Evolutionary conservation across 2,113 vertebrate genomes (phyloP), one percentile per base, ranked within the genome.

Genomic region (Mungos mungo): DNA sequence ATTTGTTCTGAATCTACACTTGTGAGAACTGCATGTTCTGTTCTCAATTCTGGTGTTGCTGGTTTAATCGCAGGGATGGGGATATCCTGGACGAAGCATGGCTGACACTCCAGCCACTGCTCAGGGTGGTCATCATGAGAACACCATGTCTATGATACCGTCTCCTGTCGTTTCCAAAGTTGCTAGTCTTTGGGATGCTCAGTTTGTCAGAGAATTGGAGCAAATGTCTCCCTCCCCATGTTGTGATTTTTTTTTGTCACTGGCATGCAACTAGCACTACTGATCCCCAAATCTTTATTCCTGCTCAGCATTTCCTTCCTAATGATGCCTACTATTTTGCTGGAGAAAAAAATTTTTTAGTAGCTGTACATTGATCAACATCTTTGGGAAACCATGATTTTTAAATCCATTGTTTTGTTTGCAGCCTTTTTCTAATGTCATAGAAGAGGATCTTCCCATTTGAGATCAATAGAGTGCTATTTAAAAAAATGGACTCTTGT

Each of bases 331-430:
- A 69, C 12, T 33, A 66, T 71, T 86, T 87, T 66, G 45, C 10
- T 79, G 13, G 47, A 25, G 47, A n/a, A 35, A 41, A 41, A 41
- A 41, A 41, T 5, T 29, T 29, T 66, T 31, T 54, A 33, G 60
- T 81, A 93, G 33, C 31, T 93, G 2, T 74, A 50, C 19, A 31
- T 68, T 45, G 52, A 82, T 82, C n/a, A 74, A 2, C 63, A n/a
- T 77, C 31, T 85, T 92, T 92, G 81, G 29, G 18, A 66, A 97
- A 83, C 31, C 93, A n/a, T 63, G 16, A 79, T 23, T 93, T 96
- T 79, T 66, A 93, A 88, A 63, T 38, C 13, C 11, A 31, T 68
- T 69, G 35, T 87, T 96, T 54, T 79, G 41, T 80, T 93, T 92
- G 38, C 27, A 77, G 11, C 7, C 27, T 47, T 87, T 90, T 52